These are phyloP conservation scores for Macaca mulatta DNA, from an alignment of 2,113 vertebrate species.

Conservation along the genomic window DNA sequence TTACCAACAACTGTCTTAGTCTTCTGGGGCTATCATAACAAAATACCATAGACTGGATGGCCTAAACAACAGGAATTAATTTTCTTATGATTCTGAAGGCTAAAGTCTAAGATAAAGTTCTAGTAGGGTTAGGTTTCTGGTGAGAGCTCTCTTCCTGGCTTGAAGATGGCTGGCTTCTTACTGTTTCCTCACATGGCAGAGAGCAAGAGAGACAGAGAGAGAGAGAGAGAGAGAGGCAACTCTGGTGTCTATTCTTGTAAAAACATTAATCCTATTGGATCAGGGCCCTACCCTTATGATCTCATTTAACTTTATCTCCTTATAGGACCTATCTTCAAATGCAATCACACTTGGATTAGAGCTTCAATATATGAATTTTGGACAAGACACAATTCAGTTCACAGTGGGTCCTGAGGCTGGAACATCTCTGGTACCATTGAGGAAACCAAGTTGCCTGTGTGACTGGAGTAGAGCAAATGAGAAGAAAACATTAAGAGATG, in stretches of 20 bases:
- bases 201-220: fast-evolving
- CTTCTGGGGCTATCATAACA: neutral
- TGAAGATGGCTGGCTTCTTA: neutral
- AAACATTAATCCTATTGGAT: neutral
- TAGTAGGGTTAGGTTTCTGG: neutral
- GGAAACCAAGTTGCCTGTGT: neutral
- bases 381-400: neutral
- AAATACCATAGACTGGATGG: neutral
- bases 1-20: neutral
- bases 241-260: neutral
- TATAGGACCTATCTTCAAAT: neutral
- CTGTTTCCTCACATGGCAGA: neutral
- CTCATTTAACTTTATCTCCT: neutral
- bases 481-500: neutral
- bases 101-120: neutral
- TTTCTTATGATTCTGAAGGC: neutral
- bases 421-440: neutral
- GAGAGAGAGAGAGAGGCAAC: no score
- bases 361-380: neutral
- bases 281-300: neutral
- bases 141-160: neutral
- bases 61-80: neutral
- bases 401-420: no score
- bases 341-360: neutral
- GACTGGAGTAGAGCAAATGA: neutral